These are phyloP conservation scores for Prionace glauca DNA, from an alignment of 2,797 vertebrate species.

Conservation along the genomic window DNA sequence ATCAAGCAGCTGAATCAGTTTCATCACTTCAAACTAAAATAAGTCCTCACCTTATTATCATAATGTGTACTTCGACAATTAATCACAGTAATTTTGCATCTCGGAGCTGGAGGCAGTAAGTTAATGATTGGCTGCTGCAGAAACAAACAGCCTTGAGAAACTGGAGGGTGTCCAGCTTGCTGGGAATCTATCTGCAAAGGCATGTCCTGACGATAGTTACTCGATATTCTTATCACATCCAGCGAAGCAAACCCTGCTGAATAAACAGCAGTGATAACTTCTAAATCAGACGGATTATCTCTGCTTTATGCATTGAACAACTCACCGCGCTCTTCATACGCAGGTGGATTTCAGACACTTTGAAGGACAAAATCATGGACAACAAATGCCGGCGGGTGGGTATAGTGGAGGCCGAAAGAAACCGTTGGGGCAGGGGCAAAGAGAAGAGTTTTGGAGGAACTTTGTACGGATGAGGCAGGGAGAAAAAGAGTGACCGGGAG, in stretches of 20 bases:
- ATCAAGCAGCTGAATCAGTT: neutral
- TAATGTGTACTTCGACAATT: constrained; percentile 24
- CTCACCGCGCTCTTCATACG: neutral
- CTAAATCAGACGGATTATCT: constrained; percentile 12
- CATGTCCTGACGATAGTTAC: neutral
- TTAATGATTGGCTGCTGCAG: constrained; percentile 5
- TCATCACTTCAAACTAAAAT: constrained; percentile 18
- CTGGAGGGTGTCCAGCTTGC: neutral
- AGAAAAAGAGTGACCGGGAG: neutral
- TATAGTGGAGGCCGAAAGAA: neutral
- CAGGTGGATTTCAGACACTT: neutral
- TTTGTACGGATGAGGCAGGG: neutral
- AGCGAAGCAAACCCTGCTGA: constrained; percentile 19
- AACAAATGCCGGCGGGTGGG: neutral
- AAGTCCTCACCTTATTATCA: neutral
- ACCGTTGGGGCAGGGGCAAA: neutral
- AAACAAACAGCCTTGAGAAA: constrained; percentile 16
- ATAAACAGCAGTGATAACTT: constrained; percentile 18
- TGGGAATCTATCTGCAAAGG: neutral
- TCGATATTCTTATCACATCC: constrained; percentile 23
- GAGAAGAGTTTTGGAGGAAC: neutral
- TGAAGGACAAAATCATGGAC: neutral
- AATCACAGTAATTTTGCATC: constrained; percentile 23
- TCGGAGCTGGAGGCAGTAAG: neutral
- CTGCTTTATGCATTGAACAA: neutral